A percentile compares a stretch with the other conserved stretches of the same genome.
Evolutionary conservation across 2,888 invertebrate species (phyloP).

Genomic region (Phytoseiulus persimilis): DNA sequence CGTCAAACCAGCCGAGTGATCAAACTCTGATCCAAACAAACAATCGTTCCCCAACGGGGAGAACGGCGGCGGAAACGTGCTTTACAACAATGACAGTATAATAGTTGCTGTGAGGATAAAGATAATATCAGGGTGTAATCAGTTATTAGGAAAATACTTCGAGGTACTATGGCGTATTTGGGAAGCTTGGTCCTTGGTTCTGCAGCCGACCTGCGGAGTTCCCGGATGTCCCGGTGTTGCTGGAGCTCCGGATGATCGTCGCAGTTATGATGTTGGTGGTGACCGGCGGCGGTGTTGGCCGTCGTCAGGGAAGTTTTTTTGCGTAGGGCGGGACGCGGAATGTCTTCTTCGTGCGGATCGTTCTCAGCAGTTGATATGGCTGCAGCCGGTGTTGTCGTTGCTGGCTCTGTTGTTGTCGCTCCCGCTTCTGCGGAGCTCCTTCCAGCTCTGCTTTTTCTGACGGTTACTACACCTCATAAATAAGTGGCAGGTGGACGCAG

Average conservation of each 20-base stretch:
- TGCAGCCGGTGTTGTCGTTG: background rate
- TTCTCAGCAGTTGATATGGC: background rate
- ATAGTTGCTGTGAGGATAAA: background rate
- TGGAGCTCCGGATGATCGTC: background rate
- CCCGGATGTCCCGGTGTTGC: background rate
- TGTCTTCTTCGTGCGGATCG: background rate
- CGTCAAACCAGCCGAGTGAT: background rate
- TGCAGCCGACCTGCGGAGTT: background rate
- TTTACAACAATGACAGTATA: background rate
- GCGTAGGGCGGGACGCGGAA: background rate
- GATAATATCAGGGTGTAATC: background rate
- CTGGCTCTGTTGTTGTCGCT: background rate
- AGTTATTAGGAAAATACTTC: background rate
- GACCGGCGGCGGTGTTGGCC: background rate
- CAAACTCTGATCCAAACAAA: background rate
- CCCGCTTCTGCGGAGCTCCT: background rate
- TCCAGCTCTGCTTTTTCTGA: background rate
- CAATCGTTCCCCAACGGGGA: background rate
- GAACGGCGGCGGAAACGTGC: background rate
- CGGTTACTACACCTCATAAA: background rate
- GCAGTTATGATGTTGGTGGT: background rate
- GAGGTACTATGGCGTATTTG: background rate
- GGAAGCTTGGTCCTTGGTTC: background rate
- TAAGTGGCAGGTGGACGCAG: background rate
- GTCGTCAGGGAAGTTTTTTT: background rate